Evolutionary conservation across 2,888 invertebrate species (phyloP).

Genomic region (Macropis europaea): DNA sequence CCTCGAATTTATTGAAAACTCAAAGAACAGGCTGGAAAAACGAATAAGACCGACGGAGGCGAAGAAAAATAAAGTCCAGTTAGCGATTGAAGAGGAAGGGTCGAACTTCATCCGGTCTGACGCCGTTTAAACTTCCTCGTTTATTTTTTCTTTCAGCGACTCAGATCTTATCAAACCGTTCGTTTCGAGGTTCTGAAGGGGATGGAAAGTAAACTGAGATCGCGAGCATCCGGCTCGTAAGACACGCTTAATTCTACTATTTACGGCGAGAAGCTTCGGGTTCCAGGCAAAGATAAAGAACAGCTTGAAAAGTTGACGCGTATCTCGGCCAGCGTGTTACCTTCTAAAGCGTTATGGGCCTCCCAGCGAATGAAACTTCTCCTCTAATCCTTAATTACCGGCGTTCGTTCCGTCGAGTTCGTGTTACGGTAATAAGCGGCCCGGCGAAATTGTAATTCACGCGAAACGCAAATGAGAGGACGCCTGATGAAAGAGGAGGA

Average conservation of each 20-base stretch:
- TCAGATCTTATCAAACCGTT: neutral
- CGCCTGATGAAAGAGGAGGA: too few species aligned
- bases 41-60: too few species aligned
- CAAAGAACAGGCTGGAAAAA: too few species aligned
- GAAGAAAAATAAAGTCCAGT: neutral
- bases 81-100: neutral
- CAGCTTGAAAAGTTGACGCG: slow-evolving; percentile 13
- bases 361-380: slow-evolving; percentile 10
- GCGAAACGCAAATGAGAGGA: too few species aligned
- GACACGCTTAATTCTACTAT: slow-evolving; percentile 4
- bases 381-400: slow-evolving; percentile 21
- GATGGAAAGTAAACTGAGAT: neutral
- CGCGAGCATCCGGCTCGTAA: neutral
- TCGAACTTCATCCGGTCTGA: neutral
- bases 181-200: neutral
- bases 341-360: slow-evolving; percentile 5
- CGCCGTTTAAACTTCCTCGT: neutral
- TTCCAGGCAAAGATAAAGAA: neutral
- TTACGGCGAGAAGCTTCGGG: neutral
- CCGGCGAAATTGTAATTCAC: neutral
- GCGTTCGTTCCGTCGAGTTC: slow-evolving; percentile 4
- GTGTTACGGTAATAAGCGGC: neutral
- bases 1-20: neutral
- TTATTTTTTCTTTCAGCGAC: neutral
- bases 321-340: neutral